phyloP scores from a whole-genome alignment of 2,113 vertebrate species.

The Benitochromis conjunctus region DNA sequence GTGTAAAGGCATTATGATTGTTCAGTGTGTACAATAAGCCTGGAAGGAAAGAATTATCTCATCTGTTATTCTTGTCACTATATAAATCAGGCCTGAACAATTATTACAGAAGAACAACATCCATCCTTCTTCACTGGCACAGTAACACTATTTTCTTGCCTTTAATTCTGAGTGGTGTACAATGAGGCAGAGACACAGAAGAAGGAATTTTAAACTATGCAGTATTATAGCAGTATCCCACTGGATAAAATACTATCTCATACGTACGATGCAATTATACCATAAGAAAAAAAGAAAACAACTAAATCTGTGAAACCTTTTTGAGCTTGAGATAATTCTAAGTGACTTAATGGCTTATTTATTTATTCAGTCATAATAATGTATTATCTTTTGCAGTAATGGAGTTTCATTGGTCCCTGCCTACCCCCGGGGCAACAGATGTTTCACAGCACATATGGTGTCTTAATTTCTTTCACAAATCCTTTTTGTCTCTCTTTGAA shows the following conservation, averaged over 20 bases:
- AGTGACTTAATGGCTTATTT: constrained; percentile 66
- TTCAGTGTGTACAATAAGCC: constrained; percentile 7
- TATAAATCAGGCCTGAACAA: neutral
- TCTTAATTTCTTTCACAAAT: constrained; percentile 42
- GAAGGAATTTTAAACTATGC: neutral
- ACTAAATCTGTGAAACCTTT: constrained; percentile 36
- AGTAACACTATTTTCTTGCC: neutral
- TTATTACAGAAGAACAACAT: neutral
- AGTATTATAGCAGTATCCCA: neutral
- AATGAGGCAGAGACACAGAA: neutral
- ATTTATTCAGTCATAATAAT: constrained; percentile 75
- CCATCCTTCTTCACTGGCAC: neutral
- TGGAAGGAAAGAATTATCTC: neutral
- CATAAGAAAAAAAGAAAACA: constrained; percentile 41
- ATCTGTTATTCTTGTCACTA: constrained; percentile 8
- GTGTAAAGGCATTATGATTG: constrained; percentile 5
- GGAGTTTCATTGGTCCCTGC: constrained; percentile 51
- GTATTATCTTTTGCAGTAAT: constrained; percentile 69
- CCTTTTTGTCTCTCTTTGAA: constrained; percentile 5
- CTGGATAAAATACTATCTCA: neutral
- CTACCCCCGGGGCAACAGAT: constrained; percentile 76
- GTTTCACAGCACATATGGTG: constrained; percentile 72
- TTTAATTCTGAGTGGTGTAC: neutral
- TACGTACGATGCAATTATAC: neutral
- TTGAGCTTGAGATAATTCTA: constrained; percentile 47